Base-by-base conservation (phyloP, 2,113 vertebrate species). In the Ranitomeya variabilis region DNA sequence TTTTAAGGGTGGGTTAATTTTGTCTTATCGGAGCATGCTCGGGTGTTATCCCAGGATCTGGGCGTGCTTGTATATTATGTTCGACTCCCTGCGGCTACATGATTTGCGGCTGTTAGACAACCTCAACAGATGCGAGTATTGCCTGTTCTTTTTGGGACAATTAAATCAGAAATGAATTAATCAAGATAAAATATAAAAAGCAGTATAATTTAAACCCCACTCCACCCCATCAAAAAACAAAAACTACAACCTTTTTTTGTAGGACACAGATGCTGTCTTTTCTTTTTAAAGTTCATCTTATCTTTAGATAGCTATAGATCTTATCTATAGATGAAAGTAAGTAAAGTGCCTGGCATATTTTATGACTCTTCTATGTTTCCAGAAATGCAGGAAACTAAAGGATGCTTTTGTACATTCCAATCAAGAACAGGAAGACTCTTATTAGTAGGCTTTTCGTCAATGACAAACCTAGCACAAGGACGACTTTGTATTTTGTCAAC, bases 301-400 rank as follows among this genome's bases (percentile, higher is more conserved):
- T 71, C 67, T 79, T 57, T 11, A 57, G 55, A 59, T 26, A 71
- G 26, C 67, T 79, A 79, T 11, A 57, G 55, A 4, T 4, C 23
- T 71, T 71, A 71, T 71, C 67, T 79, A 79, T 11, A 57, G 55
- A 59, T 26, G 23, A 13, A 59, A 59, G 52, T 21, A n/a, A 12
- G 52, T 37, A 23, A 55, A 12, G 11, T 15, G 54, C 19, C n/a
- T 57, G 54, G 9, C n/a, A 80, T 55, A 55, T 57, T 80, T 80
- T 80, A 59, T 59, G 54, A 59, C 51, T 79, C 2, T 10, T 79
- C 11, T 79, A 23, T 57, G 26, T 59, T 80, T 80, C 16, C 23
- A 80, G n/a, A 80, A 59, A 26, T 23, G n/a, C 78, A 80, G 78
- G 78, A 80, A 59, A 80, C 78, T 54, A 80, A n/a, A 73, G 7